Base-by-base conservation (phyloP, 64 coral and sea anemone species). In the Pocillopora verrucosa region DNA sequence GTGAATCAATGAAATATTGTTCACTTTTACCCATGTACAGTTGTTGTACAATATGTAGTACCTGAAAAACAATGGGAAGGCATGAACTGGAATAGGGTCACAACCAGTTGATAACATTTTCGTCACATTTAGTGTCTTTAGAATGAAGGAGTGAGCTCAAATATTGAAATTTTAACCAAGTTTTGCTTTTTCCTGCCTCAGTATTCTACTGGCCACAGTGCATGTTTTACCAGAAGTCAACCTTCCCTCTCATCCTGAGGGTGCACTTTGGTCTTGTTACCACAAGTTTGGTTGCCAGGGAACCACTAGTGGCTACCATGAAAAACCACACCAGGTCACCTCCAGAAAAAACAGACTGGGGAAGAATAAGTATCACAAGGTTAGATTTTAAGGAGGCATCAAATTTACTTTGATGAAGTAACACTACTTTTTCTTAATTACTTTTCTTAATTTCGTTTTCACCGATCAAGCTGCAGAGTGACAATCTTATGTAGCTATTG, bases 141-240 rank as follows among this genome's bases (percentile, higher is more conserved):
- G 41, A 51, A 4, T 51, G 41, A 51, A 51, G 41, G 41, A 51
- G 41, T 51, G 41, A 51, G 35, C 59, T 2, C 36, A 10, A 56
- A 51, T 41, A 24, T 20, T 85, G 25, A 45, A 4, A 37, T 74
- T 25, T 79, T 59, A 51, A 51, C 7, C 3, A 51, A 51, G 7
- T 51, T 38, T 76, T 13, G 41, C 34, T n/a, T 68, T 36, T 9
- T 35, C 51, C n/a, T 87, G 37, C 69, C 61, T 22, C 91, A 98
- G 96, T 73, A 87, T 88, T 65, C 38, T 92, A n/a, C 80, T 76
- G 41, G 96, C 93, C 36, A 95, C 88, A 75, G 94, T 94, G 30
- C 91, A 92, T 22, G 88, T 98, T 59, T 88, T 98, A 38, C 96
- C 96, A 30, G 96, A 98, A 80, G 76, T 98, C 24, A 76, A 58